Evolutionary conservation across 1,140 invertebrate species (phyloP), one percentile per base, ranked within the genome.

Genomic region (Anoplophora glabripennis): DNA sequence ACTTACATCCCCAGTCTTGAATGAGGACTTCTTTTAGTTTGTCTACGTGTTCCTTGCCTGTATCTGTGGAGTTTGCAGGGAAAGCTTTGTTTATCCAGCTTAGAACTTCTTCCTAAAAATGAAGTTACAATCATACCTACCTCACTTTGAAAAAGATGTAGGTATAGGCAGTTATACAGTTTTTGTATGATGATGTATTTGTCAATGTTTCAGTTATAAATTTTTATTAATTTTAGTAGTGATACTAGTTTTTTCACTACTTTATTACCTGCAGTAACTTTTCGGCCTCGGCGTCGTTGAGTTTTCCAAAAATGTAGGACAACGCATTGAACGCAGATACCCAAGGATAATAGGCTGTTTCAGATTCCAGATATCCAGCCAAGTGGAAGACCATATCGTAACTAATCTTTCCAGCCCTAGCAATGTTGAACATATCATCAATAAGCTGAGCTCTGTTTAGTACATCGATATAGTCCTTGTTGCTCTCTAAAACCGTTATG

Each of bases 401-500:
- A 48, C 83, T 73, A 3, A 92, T 66, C 5, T 83, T 72, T 7
- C 82, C 83, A 36, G 81, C 84, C 77, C 85, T 84, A 2, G 88
- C 88, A 36, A 94, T 77, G 57, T 84, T 85, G 55, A 91, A 80
- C 1, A 87, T 82, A 74, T 94, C 92, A 35, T 89, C 85, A 35
- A 94, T 79, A 5, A 94, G 75, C 73, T 93, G 90, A 0, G 89
- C 89, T 48, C 90, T 75, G 65, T 89, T 93, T 17, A 89, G 77
- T 4, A 78, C 71, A 34, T 86, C 81, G 7, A 94, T 86, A 10
- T 75, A 71, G 59, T 71, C 57, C 57, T 75, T 81, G 66, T 75
- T 75, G 10, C 77, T 76, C 9, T 77, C 78, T 34, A 90, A 73
- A 11, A 84, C 79, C 1, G 75, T 58, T 1, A 79, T 77, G 2